Evolutionary conservation across 2,797 vertebrate genomes (phyloP).

Genomic region (Lagocephalus sceleratus): DNA sequence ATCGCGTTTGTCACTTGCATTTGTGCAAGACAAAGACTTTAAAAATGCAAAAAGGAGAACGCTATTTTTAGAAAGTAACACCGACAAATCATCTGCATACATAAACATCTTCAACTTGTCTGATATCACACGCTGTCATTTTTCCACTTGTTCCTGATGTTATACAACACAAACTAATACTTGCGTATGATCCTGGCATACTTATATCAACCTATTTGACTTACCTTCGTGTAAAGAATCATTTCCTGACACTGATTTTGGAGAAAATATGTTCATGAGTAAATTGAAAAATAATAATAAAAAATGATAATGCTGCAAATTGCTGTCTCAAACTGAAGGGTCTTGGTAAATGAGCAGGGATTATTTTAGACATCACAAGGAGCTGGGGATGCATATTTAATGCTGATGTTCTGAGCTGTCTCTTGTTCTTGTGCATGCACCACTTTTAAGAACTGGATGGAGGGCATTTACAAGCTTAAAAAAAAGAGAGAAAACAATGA

Average conservation of each 20-base stretch:
- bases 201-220: not conserved
- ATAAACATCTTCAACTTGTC: not conserved
- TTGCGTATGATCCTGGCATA: too few relatives aligned
- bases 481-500: conserved; percentile 36
- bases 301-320: conserved; percentile 6
- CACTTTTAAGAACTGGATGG: conserved; percentile 49
- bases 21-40: not conserved
- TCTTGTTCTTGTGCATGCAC: conserved; percentile 62
- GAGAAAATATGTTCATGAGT: not conserved
- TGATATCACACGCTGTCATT: too few relatives aligned
- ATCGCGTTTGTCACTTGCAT: not conserved
- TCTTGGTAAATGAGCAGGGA: conserved; percentile 20
- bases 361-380: conserved; percentile 21
- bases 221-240: not conserved
- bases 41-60: conserved; percentile 3
- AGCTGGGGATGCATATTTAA: conserved; percentile 51
- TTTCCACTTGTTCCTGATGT: too few relatives aligned
- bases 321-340: conserved; percentile 4
- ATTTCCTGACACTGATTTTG: not conserved
- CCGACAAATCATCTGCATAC: not conserved
- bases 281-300: not conserved
- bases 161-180: too few relatives aligned
- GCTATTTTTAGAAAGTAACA: not conserved
- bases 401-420: conserved; percentile 34
- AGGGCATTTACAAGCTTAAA: conserved; percentile 58